A percentile compares a stretch with the other conserved stretches of the same genome.
phyloP scores from a whole-genome alignment of 2,113 vertebrate species.

The Lophius piscatorius region DNA sequence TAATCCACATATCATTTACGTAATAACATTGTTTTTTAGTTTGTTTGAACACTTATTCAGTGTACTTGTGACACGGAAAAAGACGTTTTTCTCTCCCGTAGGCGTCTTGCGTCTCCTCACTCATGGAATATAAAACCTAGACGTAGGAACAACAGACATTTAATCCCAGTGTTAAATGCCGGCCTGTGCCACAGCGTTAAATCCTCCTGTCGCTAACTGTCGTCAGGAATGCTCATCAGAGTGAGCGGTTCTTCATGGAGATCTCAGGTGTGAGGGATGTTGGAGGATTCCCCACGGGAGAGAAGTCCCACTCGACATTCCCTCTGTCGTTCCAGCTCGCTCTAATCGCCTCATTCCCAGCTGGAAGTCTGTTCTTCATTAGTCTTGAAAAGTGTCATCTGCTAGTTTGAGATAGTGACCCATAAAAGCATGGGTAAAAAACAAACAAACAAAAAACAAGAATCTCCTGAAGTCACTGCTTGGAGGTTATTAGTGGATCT shows the following conservation, averaged over 20 bases:
- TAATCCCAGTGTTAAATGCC: constrained; percentile 7
- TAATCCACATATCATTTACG: too few species aligned
- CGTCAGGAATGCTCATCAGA: constrained; percentile 51
- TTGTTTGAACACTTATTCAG: too few species aligned
- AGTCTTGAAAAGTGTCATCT: constrained; percentile 73
- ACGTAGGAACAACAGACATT: background rate
- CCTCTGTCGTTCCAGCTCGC: constrained; percentile 65
- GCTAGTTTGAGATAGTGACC: constrained; percentile 61
- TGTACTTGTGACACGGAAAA: too few species aligned
- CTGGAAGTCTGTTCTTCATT: constrained; percentile 79
- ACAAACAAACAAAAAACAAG: constrained; percentile 8
- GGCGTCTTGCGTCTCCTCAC: too few species aligned
- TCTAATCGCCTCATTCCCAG: constrained; percentile 74
- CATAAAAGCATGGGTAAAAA: constrained; percentile 27
- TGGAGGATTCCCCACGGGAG: constrained; percentile 63
- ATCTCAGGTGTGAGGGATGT: constrained; percentile 70
- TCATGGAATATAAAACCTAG: background rate
- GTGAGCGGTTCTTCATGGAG: constrained; percentile 31
- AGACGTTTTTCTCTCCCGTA: too few species aligned
- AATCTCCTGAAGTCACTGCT: constrained; percentile 26
- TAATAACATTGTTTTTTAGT: too few species aligned
- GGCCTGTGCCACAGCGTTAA: constrained; percentile 7
- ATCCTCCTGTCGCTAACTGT: constrained; percentile 53
- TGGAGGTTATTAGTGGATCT: constrained; percentile 31
- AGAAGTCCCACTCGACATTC: constrained; percentile 63